Base-by-base conservation (phyloP, 2,113 vertebrate genomes). In the Murina feae region DNA sequence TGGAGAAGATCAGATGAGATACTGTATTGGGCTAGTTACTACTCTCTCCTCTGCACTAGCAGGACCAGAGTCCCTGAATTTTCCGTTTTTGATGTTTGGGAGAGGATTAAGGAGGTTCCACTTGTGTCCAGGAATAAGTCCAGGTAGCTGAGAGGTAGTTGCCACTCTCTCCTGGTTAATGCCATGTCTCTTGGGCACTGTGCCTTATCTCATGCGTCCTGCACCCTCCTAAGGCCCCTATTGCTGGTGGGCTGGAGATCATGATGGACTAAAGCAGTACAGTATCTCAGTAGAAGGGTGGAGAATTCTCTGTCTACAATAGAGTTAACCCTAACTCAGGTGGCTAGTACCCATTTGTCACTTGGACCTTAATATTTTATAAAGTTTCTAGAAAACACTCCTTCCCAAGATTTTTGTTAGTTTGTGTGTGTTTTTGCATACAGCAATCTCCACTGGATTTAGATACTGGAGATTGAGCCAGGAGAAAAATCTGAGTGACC, bases 341-440 rank as follows among this genome's bases (percentile, higher is more conserved):
- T 79, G 65, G 76, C 16, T 86, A 91, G 21, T 90, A 91, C 35
- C 30, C 39, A 82, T 0, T 75, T 94, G 51, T 93, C 37, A 78
- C 53, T 53, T 94, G 78, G 39, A 66, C 49, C 51, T 90, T 90
- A 35, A 81, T 87, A 60, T 44, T 92, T 90, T 82, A 51, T 83
- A 76, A 84, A 94, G 65, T 81, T 97, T 13, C 58, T 83, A 49
- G 1, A 88, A 95, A 94, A 71, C 25, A 94, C 30, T 86, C 42
- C 28, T 90, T 90, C 51, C 35, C 65, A 84, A 44, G 32, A n/a
- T 68, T 82, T 74, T 83, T 66, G 60, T 86, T 76, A 53, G 53
- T 86, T 65, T 95, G 37, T 86, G 28, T 84, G 37, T 74, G 35
- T 88, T 44, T 92, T 79, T 94, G 49, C 63, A 86, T 78, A 51